phyloP scores from a whole-genome alignment of 2,797 vertebrate species.

The Mormyrus hasselquistii region DNA sequence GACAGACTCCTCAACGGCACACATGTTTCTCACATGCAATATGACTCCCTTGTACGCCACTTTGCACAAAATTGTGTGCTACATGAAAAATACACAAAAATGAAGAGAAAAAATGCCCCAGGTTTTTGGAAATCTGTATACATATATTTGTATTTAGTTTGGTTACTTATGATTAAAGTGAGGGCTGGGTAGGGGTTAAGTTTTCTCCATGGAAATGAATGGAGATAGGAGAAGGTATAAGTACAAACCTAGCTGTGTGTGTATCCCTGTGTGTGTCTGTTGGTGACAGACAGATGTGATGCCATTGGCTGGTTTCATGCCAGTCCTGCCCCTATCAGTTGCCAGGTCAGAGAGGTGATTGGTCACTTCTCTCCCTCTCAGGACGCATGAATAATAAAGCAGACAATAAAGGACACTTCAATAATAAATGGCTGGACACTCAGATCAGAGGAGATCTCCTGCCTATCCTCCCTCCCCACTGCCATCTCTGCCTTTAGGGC shows the following conservation, averaged over 20 bases:
- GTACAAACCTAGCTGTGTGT: background rate
- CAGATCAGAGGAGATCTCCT: slow-evolving; percentile 1
- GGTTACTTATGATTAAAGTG: background rate
- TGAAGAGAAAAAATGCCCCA: background rate
- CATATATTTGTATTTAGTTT: too few species aligned
- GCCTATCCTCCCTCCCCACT: background rate
- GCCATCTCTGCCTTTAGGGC: background rate
- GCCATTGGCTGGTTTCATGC: background rate
- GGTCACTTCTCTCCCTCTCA: slow-evolving; percentile 5
- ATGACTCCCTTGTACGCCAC: too few species aligned
- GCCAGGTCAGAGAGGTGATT: background rate
- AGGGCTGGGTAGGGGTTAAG: background rate
- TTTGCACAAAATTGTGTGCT: too few species aligned
- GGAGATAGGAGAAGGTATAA: background rate
- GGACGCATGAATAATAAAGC: slow-evolving; percentile 7
- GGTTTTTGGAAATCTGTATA: background rate
- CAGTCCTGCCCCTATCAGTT: background rate
- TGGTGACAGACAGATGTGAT: slow-evolving; percentile 63
- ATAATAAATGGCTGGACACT: slow-evolving; percentile 15
- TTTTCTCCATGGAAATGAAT: background rate
- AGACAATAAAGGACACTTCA: slow-evolving; percentile 15
- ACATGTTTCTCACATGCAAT: too few species aligned
- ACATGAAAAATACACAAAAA: too few species aligned
- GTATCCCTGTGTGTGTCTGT: slow-evolving; percentile 20
- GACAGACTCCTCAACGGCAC: background rate